Base-by-base conservation (phyloP, 2,113 vertebrate species). In the Sinocyclocheilus maitianheensis region DNA sequence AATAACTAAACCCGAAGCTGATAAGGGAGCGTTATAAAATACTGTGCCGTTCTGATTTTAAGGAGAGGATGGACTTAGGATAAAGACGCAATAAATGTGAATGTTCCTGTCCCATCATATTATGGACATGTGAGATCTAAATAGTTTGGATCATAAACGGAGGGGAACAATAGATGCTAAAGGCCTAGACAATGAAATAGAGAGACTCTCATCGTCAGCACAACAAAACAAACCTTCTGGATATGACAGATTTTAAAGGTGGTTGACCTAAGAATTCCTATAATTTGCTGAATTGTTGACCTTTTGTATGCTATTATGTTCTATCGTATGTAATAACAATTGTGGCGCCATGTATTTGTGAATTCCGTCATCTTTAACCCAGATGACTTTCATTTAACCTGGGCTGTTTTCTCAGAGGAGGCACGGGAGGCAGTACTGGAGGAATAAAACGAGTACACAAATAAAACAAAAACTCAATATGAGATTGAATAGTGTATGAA, bases 1-100 rank as follows among this genome's bases (percentile, higher is more conserved):
- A 94, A 95, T 95, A 96, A 95, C 94, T 93, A 93, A 94, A 94
- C 93, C 89, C 89, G 89, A 93, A 93, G 92, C 93, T 92, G 94
- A 95, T 95, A 94, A 93, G 92, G 91, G 89, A 92, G 94, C 93
- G 94, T 95, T 94, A 94, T 93, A 94, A 92, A 94, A 93, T 94
- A 90, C 89, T 91, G 92, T 93, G 91, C 91, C 91, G 89, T 90
- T 91, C 91, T 92, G 92, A 90, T 94, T 94, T 93, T 90, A 92
- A 67, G 77, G 90, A 90, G 90, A 91, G 89, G 90, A 91, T 91
- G 89, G 84, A 84, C 88, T 91, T 91, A 93, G 93, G 90, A 92
- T 91, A 91, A 91, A 90, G 91, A 92, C 91, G 88, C 92, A 92
- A 94, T 93, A 92, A 94, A 93, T 92, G 91, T 91, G 85, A 91